These are phyloP conservation scores for Drosophila eohydei DNA, from an alignment of 2,888 invertebrate species.

Conservation along the genomic window DNA sequence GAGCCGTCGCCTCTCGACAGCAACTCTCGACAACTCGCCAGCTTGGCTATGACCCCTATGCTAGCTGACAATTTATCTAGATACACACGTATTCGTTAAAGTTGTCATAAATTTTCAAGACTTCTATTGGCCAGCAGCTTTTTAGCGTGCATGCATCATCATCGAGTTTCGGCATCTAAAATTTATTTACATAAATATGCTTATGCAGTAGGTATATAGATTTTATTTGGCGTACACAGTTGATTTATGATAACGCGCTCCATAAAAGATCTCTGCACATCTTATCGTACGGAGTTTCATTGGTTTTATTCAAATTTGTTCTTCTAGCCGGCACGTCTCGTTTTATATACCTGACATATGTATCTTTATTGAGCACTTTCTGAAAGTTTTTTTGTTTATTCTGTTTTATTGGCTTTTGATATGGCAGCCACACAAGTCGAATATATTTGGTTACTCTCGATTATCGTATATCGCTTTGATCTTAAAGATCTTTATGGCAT, in stretches of 20 bases:
- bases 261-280: conserved; percentile 62
- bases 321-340: conserved; percentile 27
- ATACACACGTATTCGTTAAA: conserved; percentile 31
- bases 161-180: conserved; percentile 55
- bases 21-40: conserved; percentile 7
- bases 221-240: conserved; percentile 66
- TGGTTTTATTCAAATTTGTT: conserved; percentile 73
- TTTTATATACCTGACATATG: conserved; percentile 35
- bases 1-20: conserved; percentile 5
- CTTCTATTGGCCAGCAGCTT: conserved; percentile 74
- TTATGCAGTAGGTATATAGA: conserved; percentile 44
- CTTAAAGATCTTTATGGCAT: conserved; percentile 45
- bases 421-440: conserved; percentile 68
- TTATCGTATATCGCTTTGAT: conserved; percentile 43
- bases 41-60: conserved; percentile 37
- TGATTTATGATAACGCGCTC: conserved; percentile 78
- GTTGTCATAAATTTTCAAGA: conserved; percentile 65
- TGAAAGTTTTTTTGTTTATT: conserved; percentile 55
- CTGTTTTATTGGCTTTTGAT: conserved; percentile 67
- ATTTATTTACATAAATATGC: conserved; percentile 14
- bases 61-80: conserved; percentile 57
- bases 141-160: conserved; percentile 30
- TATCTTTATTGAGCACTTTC: conserved; percentile 66
- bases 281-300: conserved; percentile 55
- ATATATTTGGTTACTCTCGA: conserved; percentile 54